A percentile compares a stretch with the other conserved stretches of the same genome.
Evolutionary conservation across 2,113 vertebrate species (phyloP).

Genomic region (Oreochromis spilurus): DNA sequence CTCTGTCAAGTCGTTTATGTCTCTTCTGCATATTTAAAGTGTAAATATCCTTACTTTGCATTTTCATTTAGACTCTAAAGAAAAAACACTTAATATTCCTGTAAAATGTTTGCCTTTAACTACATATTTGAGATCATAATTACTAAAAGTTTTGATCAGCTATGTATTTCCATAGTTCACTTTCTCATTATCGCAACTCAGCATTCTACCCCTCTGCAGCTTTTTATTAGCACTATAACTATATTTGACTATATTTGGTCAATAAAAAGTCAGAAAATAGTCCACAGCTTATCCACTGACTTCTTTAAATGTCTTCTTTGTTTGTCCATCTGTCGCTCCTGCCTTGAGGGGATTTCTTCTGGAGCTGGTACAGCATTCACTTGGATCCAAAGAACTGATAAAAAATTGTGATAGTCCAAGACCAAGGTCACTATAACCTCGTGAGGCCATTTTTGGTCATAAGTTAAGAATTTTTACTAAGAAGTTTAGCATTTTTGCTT

Average conservation of each 20-base stretch:
- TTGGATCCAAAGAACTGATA: not conserved
- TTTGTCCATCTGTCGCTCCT: not conserved
- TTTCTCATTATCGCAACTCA: not conserved
- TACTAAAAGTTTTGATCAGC: not conserved
- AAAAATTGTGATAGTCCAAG: not conserved
- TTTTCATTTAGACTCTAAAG: not conserved
- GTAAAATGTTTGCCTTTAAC: not conserved
- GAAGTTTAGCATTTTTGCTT: not conserved
- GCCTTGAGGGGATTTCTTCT: not conserved
- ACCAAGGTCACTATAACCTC: not conserved
- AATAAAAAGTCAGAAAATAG: not conserved
- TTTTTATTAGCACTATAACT: not conserved
- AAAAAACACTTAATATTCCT: not conserved
- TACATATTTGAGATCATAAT: not conserved
- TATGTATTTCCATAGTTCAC: not conserved
- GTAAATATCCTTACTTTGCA: not conserved
- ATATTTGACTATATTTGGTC: not conserved
- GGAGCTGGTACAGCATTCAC: not conserved
- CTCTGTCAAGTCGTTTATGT: not conserved
- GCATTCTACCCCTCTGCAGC: not conserved
- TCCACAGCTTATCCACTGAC: not conserved
- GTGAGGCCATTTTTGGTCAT: not conserved
- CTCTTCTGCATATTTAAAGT: not conserved
- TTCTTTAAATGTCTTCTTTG: not conserved
- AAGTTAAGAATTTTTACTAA: not conserved